phyloP scores from a whole-genome alignment of 2,888 invertebrate genomes.

The Spialia ferax region DNA sequence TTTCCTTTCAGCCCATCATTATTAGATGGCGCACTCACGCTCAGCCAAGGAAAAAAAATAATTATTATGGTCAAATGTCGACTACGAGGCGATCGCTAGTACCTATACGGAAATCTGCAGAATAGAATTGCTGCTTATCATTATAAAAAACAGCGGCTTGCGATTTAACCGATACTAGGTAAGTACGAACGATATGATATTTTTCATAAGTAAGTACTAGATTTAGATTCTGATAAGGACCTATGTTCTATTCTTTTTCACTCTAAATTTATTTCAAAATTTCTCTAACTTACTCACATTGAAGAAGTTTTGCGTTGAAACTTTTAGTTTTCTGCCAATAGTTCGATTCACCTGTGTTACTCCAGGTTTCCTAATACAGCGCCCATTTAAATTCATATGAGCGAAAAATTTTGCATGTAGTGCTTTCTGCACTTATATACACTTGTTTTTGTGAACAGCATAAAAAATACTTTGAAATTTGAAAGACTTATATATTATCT shows the following conservation, averaged over 20 bases:
- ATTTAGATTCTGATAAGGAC: not conserved
- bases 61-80: no score
- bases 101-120: no score
- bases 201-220: no score
- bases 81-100: no score
- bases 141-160: no score
- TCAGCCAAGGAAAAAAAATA: no score
- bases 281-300: not conserved
- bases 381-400: conserved; percentile 83
- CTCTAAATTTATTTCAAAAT: conserved; percentile 1
- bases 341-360: conserved; percentile 17
- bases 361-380: conserved; percentile 72
- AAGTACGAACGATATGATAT: no score
- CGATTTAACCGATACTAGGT: no score
- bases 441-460: conserved; percentile 83
- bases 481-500: not conserved
- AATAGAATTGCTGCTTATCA: no score
- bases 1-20: no score
- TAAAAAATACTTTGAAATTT: conserved; percentile 63
- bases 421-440: conserved; percentile 84
- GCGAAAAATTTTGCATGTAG: conserved; percentile 79
- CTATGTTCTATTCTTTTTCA: not conserved
- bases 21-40: no score
- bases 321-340: conserved; percentile 7
- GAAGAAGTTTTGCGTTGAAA: not conserved